Evolutionary conservation across 2,888 invertebrate species (phyloP).

Genomic region (Drosophila limbata): DNA sequence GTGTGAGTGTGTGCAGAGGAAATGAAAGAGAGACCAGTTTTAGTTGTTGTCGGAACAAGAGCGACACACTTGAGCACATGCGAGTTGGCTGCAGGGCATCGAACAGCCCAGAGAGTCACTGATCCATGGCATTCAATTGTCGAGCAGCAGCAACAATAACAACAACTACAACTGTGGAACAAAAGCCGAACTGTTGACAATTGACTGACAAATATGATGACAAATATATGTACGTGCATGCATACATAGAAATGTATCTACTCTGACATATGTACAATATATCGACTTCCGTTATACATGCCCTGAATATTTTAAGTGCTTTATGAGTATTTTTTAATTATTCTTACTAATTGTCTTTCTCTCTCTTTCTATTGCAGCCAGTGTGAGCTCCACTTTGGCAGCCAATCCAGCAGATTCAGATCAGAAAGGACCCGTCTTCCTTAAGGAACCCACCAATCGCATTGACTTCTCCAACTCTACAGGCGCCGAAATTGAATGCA

Average conservation of each 20-base stretch:
- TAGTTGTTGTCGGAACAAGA: constrained; percentile 34
- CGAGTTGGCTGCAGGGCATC: constrained; percentile 35
- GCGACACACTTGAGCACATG: constrained; percentile 53
- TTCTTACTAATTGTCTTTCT: constrained; percentile 25
- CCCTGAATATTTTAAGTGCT: constrained; percentile 43
- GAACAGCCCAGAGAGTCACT: constrained; percentile 66
- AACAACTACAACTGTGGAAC: constrained; percentile 49
- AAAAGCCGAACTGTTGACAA: constrained; percentile 63
- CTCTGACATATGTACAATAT: constrained; percentile 2
- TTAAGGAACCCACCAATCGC: constrained; percentile 95
- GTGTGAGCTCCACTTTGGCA: constrained; percentile 63
- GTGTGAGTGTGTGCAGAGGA: constrained; percentile 29
- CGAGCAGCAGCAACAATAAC: constrained; percentile 39
- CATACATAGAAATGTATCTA: not conserved
- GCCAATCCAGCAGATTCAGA: constrained; percentile 88
- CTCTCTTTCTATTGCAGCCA: constrained; percentile 38
- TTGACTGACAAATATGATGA: constrained; percentile 61
- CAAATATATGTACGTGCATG: constrained; percentile 33
- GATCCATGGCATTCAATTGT: constrained; percentile 80
- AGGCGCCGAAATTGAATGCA: constrained; percentile 96
- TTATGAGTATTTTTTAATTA: constrained; percentile 39
- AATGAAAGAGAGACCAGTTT: constrained; percentile 54
- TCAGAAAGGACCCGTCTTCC: constrained; percentile 95
- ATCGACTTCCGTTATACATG: constrained; percentile 60
- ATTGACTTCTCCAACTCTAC: constrained; percentile 97